A percentile compares a stretch with the other conserved stretches of the same genome.
Conservation (phyloP, 2,113 vertebrate genomes). For the Nycticorax nycticorax region DNA sequence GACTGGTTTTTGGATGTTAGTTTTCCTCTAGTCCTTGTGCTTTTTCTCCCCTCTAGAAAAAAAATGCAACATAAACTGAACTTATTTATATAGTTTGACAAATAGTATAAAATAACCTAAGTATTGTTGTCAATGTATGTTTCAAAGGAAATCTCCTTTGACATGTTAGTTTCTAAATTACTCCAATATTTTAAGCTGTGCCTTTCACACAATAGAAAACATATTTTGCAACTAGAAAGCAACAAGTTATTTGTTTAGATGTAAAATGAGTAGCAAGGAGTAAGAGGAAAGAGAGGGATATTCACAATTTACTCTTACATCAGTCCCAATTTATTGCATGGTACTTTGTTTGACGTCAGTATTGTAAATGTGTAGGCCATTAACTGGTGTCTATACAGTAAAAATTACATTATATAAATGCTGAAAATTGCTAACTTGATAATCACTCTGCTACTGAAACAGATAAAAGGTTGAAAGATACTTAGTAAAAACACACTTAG, state of each 20-base stretch:
- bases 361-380: background rate
- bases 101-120: background rate
- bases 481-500: background rate
- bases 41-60: background rate
- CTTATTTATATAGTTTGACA: background rate
- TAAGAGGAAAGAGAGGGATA: background rate
- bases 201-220: background rate
- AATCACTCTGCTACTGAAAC: background rate
- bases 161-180: background rate
- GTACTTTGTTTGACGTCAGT: background rate
- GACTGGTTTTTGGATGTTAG: background rate
- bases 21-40: background rate
- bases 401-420: background rate
- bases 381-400: background rate
- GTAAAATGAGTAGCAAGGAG: background rate
- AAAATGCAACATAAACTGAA: background rate
- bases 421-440: background rate
- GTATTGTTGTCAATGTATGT: background rate
- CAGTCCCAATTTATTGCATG: background rate
- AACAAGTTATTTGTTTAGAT: background rate
- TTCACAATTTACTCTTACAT: background rate
- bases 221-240: background rate
- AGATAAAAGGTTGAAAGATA: background rate
- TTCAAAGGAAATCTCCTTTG: background rate
- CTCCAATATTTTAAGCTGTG: background rate